Base-by-base conservation (phyloP, 2,113 vertebrate genomes). In the Ceuthmochares aereus region DNA sequence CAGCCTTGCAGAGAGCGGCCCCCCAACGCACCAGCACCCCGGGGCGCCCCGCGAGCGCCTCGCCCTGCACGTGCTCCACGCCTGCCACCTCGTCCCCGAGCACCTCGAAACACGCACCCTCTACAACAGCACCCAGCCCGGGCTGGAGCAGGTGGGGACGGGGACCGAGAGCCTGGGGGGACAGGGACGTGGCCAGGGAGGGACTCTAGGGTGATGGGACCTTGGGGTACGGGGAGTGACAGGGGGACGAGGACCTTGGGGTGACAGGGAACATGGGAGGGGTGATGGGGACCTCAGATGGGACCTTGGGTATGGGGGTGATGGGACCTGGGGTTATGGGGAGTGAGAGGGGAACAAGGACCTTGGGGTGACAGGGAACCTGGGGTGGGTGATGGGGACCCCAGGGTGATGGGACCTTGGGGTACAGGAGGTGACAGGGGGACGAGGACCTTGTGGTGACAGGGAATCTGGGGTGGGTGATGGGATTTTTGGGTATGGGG, bases 31-130 rank as follows among this genome's bases (percentile, higher is more conserved):
- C 47, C 54, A 22, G 7, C 58, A 63, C 47, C 54, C 92, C 20
- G 98, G 97, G 15, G 40, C 58, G 1, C 89, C 96, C 47, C 97
- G 96, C 21, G 98, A 98, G 37, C 98, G 97, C 49, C 90, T 98
- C 49, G 97, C 98, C 3, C 95, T 98, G 49, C 56, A 98, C 29
- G 62, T 98, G 14, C 96, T 98, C 56, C 96, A n/a, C 12, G 43
- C 64, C 11, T 97, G 97, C 15, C 93, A 86, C 32, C 95, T 98
- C 5, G 97, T 98, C 6, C 97, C 98, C 0, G 97, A 98, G 92
- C 98, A 98, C 6, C 87, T 98, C 9, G 98, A 98, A 94, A 98
- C 98, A 1, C 95, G 98, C 42, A 96, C 95, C 1, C 92, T 98
- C 6, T 95, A 97, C 58, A 96, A 17, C 27, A 34, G 85, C 27